Conservation (phyloP, 2,113 vertebrate species). For the Phasianus colchicus region DNA sequence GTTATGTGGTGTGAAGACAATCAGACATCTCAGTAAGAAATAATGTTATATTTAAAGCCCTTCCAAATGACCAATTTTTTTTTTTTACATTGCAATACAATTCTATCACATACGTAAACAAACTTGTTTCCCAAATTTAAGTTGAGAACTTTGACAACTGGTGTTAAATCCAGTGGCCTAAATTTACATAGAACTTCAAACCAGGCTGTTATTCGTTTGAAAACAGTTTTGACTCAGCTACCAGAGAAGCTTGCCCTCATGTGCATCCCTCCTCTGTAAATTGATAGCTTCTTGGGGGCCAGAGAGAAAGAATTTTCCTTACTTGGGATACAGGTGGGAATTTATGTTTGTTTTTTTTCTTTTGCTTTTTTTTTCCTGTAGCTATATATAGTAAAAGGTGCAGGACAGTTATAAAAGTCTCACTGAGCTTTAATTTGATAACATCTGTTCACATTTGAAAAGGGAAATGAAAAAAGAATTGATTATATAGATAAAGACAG, state of each 20-base stretch:
- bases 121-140: background rate
- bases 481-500: background rate
- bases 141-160: background rate
- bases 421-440: background rate
- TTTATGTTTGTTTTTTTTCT: background rate
- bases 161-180: background rate
- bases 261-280: background rate
- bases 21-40: background rate
- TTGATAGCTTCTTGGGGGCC: background rate
- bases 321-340: background rate
- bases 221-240: background rate
- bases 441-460: background rate
- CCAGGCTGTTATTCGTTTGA: background rate
- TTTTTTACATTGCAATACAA: background rate
- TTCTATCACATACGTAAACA: background rate
- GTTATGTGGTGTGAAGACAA: background rate
- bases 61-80: background rate
- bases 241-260: background rate
- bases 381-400: background rate
- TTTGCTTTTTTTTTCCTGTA: background rate
- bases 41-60: background rate
- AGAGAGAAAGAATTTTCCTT: background rate
- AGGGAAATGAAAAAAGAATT: background rate
- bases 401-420: background rate
- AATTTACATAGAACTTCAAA: background rate